Evolutionary conservation across 2,797 vertebrate species (phyloP), one percentile per base, ranked within the genome.

Genomic region (Cossypha niveicapilla): DNA sequence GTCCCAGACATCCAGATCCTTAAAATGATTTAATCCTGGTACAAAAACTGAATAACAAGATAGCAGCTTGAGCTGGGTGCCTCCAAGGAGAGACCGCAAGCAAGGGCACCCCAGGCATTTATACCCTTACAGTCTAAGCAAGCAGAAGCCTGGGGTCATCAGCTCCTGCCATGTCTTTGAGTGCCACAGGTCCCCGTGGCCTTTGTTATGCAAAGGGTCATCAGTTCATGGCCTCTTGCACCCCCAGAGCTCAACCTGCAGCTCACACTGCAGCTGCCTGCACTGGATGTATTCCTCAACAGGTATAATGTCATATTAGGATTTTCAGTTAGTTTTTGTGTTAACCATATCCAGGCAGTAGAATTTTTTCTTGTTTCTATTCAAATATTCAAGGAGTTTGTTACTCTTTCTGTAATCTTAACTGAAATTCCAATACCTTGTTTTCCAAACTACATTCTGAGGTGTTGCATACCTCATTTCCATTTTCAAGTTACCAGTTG

Each of bases 371-470:
- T 67, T 70, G 1, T 62, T 86, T 63, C 13, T 76, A 32, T 53
- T 80, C 2, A 37, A 44, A 60, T 37, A 47, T 35, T 75, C n/a
- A 85, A 58, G 11, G 73, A 34, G 19, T 58, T 56, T 58, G 6
- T 67, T 73, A 48, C 19, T 71, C 8, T 34, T 83, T 73, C 44
- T 77, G n/a, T 10, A 51, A 57, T 53, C 11, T 27, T 42, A 76
- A 68, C 27, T 84, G 70, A 72, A 77, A 81, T 63, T 39, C 30
- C 19, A 54, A 5, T 75, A 35, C 17, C 4, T 44, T 41, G 9
- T 86, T 88, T 92, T 71, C 41, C 41, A 45, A 74, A 44, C 13
- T 35, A 15, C 30, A 25, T 86, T 90, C 54, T 58, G 11, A 81
- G 89, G 9, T 47, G 13, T 58, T 85, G 18, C 35, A 9, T 56